Base-by-base conservation (phyloP, 2,797 vertebrate genomes). In the Enteromius thamalakanensis region DNA sequence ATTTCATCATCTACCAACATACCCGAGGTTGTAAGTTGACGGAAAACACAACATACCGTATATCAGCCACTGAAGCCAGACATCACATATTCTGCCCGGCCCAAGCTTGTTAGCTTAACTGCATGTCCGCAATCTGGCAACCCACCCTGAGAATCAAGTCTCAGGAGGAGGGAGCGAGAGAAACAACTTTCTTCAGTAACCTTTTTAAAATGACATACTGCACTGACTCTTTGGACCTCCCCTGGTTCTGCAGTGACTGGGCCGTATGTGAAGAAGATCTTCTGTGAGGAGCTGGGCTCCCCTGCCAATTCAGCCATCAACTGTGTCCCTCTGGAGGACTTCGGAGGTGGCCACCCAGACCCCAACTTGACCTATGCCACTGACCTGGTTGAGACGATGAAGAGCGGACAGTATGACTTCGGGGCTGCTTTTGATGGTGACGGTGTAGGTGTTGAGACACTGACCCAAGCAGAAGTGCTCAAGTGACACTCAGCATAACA, bases 371-470 rank as follows among this genome's bases (percentile, higher is more conserved):
- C 95, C 83, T 95, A 96, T 0, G 96, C 97, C 60, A 93, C 95
- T 19, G 97, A 99, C 87, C 93, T 99, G 86, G 95, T 97, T 65
- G 96, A 98, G 88, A 95, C 95, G 87, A 97, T 99, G 98, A 96
- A 94, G 92, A 96, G 94, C 0, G 97, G 97, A 82, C 95, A 96
- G 82, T 97, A 96, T 2, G 97, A 99, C 87, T 98, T 99, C 21
- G 97, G 97, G 80, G 97, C 97, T 79, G 98, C 98, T 47, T 98
- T 99, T 88, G 97, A 99, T 89, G 97, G 95, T 81, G 98, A 99
- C 1, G 98, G 98, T 93, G 98, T 99, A 90, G 64, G 94, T 89
- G 77, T 68, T 69, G 65, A 79, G 42, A 65, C 9, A 32, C 42
- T 12, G 40, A 26, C 40, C 53, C 47, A 17, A 58, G 70, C 19